These are phyloP conservation scores for Diachrysia chrysitis DNA, from an alignment of 2,888 invertebrate genomes.

Conservation along the genomic window DNA sequence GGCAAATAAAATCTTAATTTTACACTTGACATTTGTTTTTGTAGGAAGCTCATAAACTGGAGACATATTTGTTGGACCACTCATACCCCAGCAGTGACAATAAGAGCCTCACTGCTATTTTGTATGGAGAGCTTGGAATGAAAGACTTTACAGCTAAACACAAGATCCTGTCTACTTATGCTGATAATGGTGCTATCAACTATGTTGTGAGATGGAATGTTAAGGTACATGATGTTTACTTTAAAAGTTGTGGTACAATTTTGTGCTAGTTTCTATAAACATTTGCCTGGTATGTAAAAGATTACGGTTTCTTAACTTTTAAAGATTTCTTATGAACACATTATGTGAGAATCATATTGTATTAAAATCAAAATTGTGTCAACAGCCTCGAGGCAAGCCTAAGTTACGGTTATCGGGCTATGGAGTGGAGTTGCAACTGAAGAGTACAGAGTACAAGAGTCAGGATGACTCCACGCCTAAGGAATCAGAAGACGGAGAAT, in stretches of 20 bases:
- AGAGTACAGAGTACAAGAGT: constrained; percentile 99
- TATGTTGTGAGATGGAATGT: constrained; percentile 97
- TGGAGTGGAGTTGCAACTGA: constrained; percentile 99
- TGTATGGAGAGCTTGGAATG: constrained; percentile 97
- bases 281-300: too few species aligned
- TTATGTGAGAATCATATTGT: too few species aligned
- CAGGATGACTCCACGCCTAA: constrained; percentile 96
- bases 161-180: constrained; percentile 91
- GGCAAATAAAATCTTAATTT: not conserved
- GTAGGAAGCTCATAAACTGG: constrained; percentile 83
- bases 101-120: constrained; percentile 91
- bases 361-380: not conserved
- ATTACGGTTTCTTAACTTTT: too few species aligned
- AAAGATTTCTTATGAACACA: too few species aligned
- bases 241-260: not conserved
- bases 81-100: constrained; percentile 94
- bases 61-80: constrained; percentile 95
- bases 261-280: too few species aligned
- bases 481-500: constrained; percentile 87
- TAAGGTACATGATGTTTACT: constrained; percentile 85
- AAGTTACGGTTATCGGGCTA: constrained; percentile 97
- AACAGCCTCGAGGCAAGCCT: constrained; percentile 78
- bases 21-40: constrained; percentile 44
- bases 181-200: constrained; percentile 92
- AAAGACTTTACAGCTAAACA: constrained; percentile 93